Evolutionary conservation across 2,888 invertebrate genomes (phyloP).

Genomic region (Therioaphis trifolii): DNA sequence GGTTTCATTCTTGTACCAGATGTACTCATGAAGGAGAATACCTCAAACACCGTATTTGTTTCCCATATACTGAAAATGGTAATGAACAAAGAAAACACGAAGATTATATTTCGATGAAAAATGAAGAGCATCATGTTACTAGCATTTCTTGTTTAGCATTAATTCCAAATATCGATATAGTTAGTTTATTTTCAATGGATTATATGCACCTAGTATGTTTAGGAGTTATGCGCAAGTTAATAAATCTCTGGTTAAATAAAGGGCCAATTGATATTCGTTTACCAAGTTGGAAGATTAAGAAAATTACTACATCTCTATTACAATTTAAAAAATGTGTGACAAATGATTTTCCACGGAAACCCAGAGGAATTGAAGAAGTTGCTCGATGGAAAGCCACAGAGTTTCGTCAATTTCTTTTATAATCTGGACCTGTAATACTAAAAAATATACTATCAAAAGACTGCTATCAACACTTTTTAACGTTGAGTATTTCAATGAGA

Average conservation of each 20-base stretch:
- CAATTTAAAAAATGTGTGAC: slow-evolving; percentile 28
- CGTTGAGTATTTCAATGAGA: neutral
- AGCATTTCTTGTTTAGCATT: slow-evolving; percentile 48
- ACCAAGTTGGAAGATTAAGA: slow-evolving; percentile 35
- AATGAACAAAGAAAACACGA: slow-evolving; percentile 47
- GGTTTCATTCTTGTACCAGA: slow-evolving; percentile 67
- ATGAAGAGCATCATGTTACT: slow-evolving; percentile 35
- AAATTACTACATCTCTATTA: slow-evolving; percentile 9
- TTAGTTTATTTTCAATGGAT: slow-evolving; percentile 67
- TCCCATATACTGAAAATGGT: slow-evolving; percentile 35
- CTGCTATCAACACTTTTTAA: neutral
- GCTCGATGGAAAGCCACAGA: neutral
- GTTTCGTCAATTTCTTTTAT: neutral
- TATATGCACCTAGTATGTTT: slow-evolving; percentile 68
- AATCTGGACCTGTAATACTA: neutral
- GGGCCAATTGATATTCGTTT: neutral
- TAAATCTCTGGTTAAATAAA: slow-evolving; percentile 63
- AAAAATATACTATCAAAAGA: neutral
- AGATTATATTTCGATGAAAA: slow-evolving; percentile 33
- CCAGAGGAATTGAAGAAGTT: slow-evolving; percentile 1
- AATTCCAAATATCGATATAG: slow-evolving; percentile 64
- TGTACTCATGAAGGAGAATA: too few species aligned
- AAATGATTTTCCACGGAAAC: slow-evolving; percentile 51
- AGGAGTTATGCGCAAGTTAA: too few species aligned
- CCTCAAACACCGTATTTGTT: slow-evolving; percentile 48